Evolutionary conservation across 2,888 invertebrate genomes (phyloP), one percentile per base, ranked within the genome.

Genomic region (Saturnia pavonia): DNA sequence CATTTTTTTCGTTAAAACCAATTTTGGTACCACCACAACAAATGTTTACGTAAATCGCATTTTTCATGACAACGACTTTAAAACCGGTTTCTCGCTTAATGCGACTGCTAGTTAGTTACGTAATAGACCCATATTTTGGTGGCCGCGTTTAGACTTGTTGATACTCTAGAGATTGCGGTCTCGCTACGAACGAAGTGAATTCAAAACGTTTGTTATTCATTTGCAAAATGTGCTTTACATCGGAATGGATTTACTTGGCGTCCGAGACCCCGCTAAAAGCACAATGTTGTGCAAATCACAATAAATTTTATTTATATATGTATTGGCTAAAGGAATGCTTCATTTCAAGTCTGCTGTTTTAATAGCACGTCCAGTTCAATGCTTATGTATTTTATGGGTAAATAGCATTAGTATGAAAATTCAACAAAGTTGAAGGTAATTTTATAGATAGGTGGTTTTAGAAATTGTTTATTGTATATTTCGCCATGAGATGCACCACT

Each of bases 1-100:
- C 79, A 79, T 88, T 87, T 88, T n/a, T 82, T 83, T 84, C 85
- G 87, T 84, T 84, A 87, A 88, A 87, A 84, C 79, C 80, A 83
- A 86, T 82, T 83, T 82, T 76, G 82, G 82, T 78, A 79, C 82
- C 72, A 80, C 78, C 74, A 74, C 77, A 67, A 72, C 80, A 73
- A 85, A 82, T 78, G 81, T 86, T 85, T 83, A 78, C 77, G 76
- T 77, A 81, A 84, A 81, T 77, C 72, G 73, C 73, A 72, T 77
- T 81, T 79, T 79, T 75, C 71, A 75, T 76, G 74, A 74, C 77
- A 76, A 77, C 76, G 71, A 72, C 74, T 71, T 70, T 69, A 70
- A 69, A 71, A 77, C 74, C 72, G 78, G 80, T 80, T 80, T 79
- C 74, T 79, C 77, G 82, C 78, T 80, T 77, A 74, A 78, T 79